These are phyloP conservation scores for Ormyrus nitidulus DNA, from an alignment of 2,888 invertebrate species.

Conservation along the genomic window DNA sequence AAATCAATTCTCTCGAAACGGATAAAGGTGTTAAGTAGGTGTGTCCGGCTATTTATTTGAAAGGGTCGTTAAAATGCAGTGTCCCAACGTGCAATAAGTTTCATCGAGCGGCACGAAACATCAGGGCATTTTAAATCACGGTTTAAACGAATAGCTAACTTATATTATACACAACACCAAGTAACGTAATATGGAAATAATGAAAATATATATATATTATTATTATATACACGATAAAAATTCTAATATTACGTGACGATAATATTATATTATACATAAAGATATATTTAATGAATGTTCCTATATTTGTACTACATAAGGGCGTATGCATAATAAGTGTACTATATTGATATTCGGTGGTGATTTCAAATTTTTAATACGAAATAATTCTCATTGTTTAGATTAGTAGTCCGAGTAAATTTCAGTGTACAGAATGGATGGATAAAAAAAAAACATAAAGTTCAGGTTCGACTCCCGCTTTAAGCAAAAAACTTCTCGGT, in stretches of 20 bases:
- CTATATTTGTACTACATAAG: slow-evolving; percentile 75
- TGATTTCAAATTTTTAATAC: slow-evolving; percentile 72
- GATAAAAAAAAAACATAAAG: slow-evolving; percentile 39
- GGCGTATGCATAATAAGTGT: slow-evolving; percentile 69
- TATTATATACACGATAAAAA: slow-evolving; percentile 59
- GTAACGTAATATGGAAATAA: slow-evolving; percentile 66
- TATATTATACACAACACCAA: slow-evolving; percentile 69
- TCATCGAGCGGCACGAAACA: slow-evolving; percentile 67
- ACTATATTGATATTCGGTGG: slow-evolving; percentile 74
- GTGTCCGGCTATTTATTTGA: background rate
- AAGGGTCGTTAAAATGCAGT: background rate
- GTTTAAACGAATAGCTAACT: slow-evolving; percentile 68
- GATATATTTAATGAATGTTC: slow-evolving; percentile 76
- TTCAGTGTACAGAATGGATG: slow-evolving; percentile 41
- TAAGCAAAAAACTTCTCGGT: slow-evolving; percentile 10
- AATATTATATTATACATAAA: slow-evolving; percentile 69
- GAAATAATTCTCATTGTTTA: slow-evolving; percentile 68
- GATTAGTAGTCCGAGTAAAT: slow-evolving; percentile 60
- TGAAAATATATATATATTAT: slow-evolving; percentile 58
- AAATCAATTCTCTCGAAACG: no score
- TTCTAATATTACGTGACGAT: slow-evolving; percentile 65
- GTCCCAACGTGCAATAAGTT: slow-evolving; percentile 38
- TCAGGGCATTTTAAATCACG: slow-evolving; percentile 72
- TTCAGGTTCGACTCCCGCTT: slow-evolving; percentile 25
- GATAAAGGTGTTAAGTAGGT: no score